These are phyloP conservation scores for Syngnathus typhle DNA, from an alignment of 2,113 vertebrate genomes.

Conservation along the genomic window DNA sequence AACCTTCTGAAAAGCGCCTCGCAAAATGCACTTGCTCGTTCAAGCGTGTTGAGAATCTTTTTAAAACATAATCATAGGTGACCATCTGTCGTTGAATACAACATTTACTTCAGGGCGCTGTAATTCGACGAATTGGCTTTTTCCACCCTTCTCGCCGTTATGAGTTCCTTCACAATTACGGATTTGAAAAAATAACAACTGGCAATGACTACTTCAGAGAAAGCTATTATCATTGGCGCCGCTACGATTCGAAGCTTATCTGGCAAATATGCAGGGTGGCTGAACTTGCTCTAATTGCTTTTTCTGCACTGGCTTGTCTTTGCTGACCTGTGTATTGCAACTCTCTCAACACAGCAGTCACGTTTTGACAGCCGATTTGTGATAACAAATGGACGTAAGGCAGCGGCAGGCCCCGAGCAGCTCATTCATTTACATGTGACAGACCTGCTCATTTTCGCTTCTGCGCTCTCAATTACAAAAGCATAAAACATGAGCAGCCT, in stretches of 20 bases:
- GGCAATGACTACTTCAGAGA: slow-evolving; percentile 10
- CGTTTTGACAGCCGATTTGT: slow-evolving; percentile 9
- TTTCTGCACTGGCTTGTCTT: slow-evolving; percentile 31
- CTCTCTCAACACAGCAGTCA: slow-evolving; percentile 12
- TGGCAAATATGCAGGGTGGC: slow-evolving; percentile 14
- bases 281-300: slow-evolving; percentile 20
- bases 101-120: slow-evolving; percentile 18
- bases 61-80: not conserved
- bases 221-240: slow-evolving; percentile 21
- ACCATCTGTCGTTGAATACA: not conserved
- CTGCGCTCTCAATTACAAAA: not conserved
- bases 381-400: slow-evolving; percentile 10
- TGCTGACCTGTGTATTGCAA: slow-evolving; percentile 27
- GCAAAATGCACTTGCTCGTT: slow-evolving; percentile 2
- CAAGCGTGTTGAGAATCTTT: slow-evolving; percentile 2
- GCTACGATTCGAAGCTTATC: slow-evolving; percentile 2
- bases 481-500: not conserved
- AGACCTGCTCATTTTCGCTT: not conserved
- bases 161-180: slow-evolving; percentile 25
- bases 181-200: slow-evolving; percentile 21
- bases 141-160: slow-evolving; percentile 13
- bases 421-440: not conserved
- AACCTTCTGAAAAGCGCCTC: slow-evolving; percentile 22
- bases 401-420: not conserved
- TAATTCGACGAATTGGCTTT: slow-evolving; percentile 34